A percentile compares a stretch with the other conserved stretches of the same genome.
Evolutionary conservation across 2,113 vertebrate genomes (phyloP).

Genomic region (Monarcha castaneiventris): DNA sequence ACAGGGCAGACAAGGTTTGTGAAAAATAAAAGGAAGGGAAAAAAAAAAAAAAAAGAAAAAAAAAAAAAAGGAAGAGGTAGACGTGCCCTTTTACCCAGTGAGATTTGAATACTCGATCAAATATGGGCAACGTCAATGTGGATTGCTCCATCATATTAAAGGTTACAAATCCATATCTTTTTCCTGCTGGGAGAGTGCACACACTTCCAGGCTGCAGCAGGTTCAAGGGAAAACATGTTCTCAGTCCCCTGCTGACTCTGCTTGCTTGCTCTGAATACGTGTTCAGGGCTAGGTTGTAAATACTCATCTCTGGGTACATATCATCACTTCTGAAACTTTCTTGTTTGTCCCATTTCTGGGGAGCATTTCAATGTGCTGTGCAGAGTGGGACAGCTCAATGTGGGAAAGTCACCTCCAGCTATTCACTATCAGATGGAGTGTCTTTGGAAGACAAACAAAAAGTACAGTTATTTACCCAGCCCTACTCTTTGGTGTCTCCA

Average conservation of each 20-base stretch:
- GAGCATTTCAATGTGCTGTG: neutral
- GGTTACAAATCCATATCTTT: neutral
- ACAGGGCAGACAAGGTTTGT: neutral
- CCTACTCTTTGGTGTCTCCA: neutral
- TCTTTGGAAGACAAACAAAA: constrained; percentile 29
- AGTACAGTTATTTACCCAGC: neutral
- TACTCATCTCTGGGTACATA: neutral
- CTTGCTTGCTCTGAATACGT: neutral
- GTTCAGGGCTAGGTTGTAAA: neutral
- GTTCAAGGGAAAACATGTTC: neutral
- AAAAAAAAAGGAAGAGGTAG: neutral
- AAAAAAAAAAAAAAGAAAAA: too few relatives aligned
- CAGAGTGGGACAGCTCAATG: neutral
- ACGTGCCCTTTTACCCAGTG: neutral
- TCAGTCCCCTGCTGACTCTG: neutral
- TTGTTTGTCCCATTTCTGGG: neutral
- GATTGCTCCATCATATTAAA: neutral
- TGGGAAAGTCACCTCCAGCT: constrained; percentile 4
- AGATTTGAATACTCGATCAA: neutral
- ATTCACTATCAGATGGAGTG: neutral
- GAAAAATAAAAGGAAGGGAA: neutral
- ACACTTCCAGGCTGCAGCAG: neutral
- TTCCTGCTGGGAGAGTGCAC: neutral
- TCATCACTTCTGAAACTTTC: neutral
- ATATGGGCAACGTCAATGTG: neutral